phyloP scores from a whole-genome alignment of 2,888 invertebrate genomes.

The Noctua fimbriata region DNA sequence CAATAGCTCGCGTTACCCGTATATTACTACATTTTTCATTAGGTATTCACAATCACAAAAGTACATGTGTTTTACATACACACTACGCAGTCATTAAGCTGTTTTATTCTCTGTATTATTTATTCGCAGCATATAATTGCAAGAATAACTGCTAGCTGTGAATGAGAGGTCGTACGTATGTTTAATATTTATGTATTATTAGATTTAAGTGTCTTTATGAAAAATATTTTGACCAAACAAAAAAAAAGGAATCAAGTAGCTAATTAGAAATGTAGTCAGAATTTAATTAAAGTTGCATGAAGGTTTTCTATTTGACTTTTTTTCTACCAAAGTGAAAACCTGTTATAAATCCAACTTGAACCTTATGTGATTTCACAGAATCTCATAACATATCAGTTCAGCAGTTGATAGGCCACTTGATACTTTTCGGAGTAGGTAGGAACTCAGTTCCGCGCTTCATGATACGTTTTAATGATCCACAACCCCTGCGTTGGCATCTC shows the following conservation, averaged over 20 bases:
- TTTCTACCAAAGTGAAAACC: too few relatives aligned
- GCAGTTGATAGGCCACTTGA: constrained; percentile 14
- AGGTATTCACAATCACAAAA: constrained; percentile 58
- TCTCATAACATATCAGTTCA: background rate
- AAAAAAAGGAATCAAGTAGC: background rate
- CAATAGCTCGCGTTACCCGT: constrained; percentile 65
- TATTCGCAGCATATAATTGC: constrained; percentile 23
- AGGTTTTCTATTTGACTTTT: background rate
- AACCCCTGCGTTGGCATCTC: constrained; percentile 57
- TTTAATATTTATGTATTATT: background rate
- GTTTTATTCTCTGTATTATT: constrained; percentile 20
- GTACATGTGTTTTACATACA: constrained; percentile 36
- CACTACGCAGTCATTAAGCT: constrained; percentile 50
- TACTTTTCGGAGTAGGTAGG: background rate
- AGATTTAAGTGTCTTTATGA: background rate
- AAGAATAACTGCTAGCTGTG: constrained; percentile 1
- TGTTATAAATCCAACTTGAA: background rate
- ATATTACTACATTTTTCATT: constrained; percentile 72
- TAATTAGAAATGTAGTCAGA: background rate
- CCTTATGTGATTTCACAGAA: constrained; percentile 9
- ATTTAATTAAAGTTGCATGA: too few relatives aligned
- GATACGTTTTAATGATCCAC: constrained; percentile 62
- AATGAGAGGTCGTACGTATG: constrained; percentile 4
- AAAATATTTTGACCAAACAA: background rate
- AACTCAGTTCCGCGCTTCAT: constrained; percentile 47